A percentile compares a stretch with the other conserved stretches of the same genome.
Evolutionary conservation across 2,113 vertebrate species (phyloP).

Genomic region (Eclectus roratus): DNA sequence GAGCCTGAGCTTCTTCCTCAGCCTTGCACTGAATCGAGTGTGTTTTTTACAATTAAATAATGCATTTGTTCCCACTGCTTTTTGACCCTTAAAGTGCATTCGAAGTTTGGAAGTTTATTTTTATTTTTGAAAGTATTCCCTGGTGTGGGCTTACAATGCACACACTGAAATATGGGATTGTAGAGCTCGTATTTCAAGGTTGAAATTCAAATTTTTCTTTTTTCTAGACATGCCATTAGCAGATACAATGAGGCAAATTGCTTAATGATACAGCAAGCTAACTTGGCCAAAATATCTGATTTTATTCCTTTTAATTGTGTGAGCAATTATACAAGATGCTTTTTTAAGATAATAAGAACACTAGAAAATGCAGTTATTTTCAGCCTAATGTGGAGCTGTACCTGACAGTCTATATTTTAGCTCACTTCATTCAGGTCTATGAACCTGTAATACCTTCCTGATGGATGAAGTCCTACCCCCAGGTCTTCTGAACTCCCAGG

Average conservation of each 20-base stretch:
- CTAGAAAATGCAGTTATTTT: neutral
- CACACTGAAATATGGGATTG: neutral
- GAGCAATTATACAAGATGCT: neutral
- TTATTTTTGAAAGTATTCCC: neutral
- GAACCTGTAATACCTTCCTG: neutral
- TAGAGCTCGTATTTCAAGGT: conserved; percentile 8
- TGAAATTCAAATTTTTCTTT: conserved; percentile 11
- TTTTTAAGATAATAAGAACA: neutral
- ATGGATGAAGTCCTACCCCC: neutral
- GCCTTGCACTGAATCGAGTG: neutral
- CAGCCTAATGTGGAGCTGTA: neutral
- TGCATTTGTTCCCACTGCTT: conserved; percentile 13
- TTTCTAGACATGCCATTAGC: neutral
- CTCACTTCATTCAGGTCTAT: neutral
- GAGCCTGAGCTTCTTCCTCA: neutral
- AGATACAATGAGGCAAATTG: neutral
- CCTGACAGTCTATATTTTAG: neutral
- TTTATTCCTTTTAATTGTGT: conserved; percentile 14
- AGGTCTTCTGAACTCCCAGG: neutral
- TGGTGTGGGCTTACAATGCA: neutral
- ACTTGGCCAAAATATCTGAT: neutral
- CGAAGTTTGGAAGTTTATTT: conserved; percentile 31
- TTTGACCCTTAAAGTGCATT: conserved; percentile 27
- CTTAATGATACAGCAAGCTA: neutral
- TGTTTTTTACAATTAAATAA: neutral